Percentiles rank a stretch among this genome's conserved stretches.
phyloP scores from a whole-genome alignment of 2,113 vertebrate genomes.

The Actenoides hombroni region DNA sequence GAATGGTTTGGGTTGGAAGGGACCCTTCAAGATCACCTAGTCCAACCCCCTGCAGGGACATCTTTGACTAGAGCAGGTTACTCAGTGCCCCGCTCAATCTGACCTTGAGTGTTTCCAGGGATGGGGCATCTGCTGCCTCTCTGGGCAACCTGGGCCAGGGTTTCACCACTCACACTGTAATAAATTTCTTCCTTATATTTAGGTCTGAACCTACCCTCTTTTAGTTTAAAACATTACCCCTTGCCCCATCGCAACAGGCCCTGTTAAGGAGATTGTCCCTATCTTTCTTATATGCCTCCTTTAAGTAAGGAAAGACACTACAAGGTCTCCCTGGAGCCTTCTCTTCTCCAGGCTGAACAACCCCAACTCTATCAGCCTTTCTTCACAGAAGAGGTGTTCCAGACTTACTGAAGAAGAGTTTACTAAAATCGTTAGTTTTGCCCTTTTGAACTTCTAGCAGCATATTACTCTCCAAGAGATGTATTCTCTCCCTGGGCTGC shows the following conservation, averaged over 20 bases:
- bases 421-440: background rate
- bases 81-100: background rate
- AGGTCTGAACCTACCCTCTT: background rate
- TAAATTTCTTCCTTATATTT: background rate
- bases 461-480: background rate
- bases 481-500: background rate
- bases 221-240: background rate
- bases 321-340: background rate
- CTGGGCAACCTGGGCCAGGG: background rate
- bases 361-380: background rate
- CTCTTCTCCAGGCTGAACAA: too few relatives aligned
- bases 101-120: background rate
- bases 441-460: background rate
- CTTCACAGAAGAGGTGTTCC: background rate
- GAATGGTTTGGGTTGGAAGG: background rate
- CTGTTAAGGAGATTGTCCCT: background rate
- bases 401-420: background rate
- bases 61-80: background rate
- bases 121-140: background rate
- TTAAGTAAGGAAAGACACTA: background rate
- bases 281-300: background rate
- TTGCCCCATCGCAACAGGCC: background rate
- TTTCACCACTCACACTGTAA: background rate
- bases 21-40: background rate
- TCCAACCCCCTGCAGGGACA: background rate